These are phyloP conservation scores for Pollimyrus isidori DNA, from an alignment of 2,113 vertebrate genomes.

Conservation along the genomic window DNA sequence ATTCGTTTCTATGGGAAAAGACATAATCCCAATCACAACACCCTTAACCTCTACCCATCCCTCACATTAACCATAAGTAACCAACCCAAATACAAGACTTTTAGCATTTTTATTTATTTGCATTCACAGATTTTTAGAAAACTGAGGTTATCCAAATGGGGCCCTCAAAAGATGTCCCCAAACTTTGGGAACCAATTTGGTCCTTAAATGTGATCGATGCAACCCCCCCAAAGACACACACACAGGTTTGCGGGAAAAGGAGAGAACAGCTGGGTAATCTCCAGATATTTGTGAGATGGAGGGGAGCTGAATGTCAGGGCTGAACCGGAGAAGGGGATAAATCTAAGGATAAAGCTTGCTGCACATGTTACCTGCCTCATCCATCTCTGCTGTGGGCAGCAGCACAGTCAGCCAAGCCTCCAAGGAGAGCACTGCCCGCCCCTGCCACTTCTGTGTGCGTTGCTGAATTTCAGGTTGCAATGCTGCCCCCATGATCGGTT, in stretches of 20 bases:
- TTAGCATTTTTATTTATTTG: too few species aligned
- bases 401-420: background rate
- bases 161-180: too few species aligned
- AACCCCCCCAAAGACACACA: background rate
- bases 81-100: background rate
- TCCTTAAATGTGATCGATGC: too few species aligned
- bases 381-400: background rate
- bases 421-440: background rate
- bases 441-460: background rate
- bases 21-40: background rate
- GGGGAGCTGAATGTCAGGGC: background rate
- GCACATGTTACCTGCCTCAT: background rate
- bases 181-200: too few species aligned
- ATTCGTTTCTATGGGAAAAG: too few species aligned
- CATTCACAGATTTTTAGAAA: too few species aligned
- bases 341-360: background rate
- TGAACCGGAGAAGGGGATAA: background rate
- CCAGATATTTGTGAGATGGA: background rate
- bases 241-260: background rate
- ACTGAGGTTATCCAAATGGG: too few species aligned
- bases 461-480: background rate
- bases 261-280: background rate
- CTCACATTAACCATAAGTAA: background rate
- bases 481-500: background rate
- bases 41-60: background rate